Conservation (phyloP, 2,888 invertebrate genomes). For the Dicycla oo region DNA sequence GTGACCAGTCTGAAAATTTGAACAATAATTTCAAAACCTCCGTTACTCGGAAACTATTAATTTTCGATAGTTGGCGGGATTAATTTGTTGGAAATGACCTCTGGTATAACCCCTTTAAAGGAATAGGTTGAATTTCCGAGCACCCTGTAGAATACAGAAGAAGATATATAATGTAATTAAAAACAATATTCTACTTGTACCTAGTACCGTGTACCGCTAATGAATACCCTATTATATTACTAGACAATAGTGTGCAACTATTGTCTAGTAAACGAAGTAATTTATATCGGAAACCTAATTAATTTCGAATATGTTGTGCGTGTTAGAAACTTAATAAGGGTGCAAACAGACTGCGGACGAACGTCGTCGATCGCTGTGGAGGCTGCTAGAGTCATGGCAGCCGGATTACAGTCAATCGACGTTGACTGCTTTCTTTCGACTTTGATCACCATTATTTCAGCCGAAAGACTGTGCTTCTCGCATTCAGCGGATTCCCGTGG, state of each 20-base stretch:
- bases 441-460: too few relatives aligned
- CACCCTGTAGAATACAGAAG: background rate
- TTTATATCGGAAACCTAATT: constrained; percentile 43
- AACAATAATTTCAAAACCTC: too few relatives aligned
- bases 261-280: constrained; percentile 44
- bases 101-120: too few relatives aligned
- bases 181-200: constrained; percentile 20
- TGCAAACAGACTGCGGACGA: background rate
- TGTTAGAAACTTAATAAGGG: constrained; percentile 16
- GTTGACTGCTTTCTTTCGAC: background rate
- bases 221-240: too few relatives aligned
- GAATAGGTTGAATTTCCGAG: too few relatives aligned
- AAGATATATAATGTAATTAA: constrained; percentile 44
- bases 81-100: too few relatives aligned
- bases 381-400: background rate
- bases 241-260: too few relatives aligned
- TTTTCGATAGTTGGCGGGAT: too few relatives aligned
- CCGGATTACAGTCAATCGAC: background rate
- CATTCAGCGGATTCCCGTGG: too few relatives aligned
- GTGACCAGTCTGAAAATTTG: too few relatives aligned
- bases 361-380: background rate
- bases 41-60: too few relatives aligned
- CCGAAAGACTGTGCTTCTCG: too few relatives aligned
- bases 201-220: constrained; percentile 28
- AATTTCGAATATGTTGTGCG: constrained; percentile 37